Conservation (phyloP, 2,113 vertebrate species). For the Lampris megalopsis region DNA sequence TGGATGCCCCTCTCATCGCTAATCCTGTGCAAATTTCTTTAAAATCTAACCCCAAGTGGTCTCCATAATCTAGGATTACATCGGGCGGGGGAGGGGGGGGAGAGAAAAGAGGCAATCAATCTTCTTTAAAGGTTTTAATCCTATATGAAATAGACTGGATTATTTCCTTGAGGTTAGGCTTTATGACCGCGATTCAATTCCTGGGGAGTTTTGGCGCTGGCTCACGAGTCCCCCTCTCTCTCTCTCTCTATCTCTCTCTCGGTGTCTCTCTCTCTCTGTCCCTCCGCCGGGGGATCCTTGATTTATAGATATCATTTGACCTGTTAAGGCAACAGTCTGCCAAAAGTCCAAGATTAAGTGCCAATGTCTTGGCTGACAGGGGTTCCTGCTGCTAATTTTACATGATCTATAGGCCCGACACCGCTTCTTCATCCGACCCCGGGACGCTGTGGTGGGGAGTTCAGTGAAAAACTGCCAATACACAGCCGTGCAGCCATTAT, state of each 20-base stretch:
- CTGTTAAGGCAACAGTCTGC: slow-evolving; percentile 87
- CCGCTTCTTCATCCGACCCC: slow-evolving; percentile 74
- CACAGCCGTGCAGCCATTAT: slow-evolving; percentile 61
- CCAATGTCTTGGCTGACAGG: slow-evolving; percentile 81
- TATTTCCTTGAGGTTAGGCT: slow-evolving; percentile 79
- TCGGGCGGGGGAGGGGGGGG: slow-evolving; percentile 68
- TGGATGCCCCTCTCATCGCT: slow-evolving; percentile 48
- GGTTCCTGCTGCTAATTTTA: slow-evolving; percentile 85
- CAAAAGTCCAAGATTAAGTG: slow-evolving; percentile 87
- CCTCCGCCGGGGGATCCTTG: slow-evolving; percentile 75
- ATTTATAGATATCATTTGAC: slow-evolving; percentile 88
- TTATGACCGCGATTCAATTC: slow-evolving; percentile 80
- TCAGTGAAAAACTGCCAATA: slow-evolving; percentile 61
- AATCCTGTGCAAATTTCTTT: slow-evolving; percentile 75
- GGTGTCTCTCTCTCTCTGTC: background rate
- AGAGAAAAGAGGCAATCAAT: slow-evolving; percentile 81
- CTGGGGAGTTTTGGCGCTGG: slow-evolving; percentile 65
- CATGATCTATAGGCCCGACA: slow-evolving; percentile 85
- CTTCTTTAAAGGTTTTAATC: slow-evolving; percentile 85
- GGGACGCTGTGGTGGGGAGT: slow-evolving; percentile 52
- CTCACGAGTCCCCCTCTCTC: slow-evolving; percentile 51
- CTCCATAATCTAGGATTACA: slow-evolving; percentile 84
- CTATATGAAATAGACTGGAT: slow-evolving; percentile 85
- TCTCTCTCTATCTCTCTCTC: slow-evolving; percentile 55
- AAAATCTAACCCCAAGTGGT: slow-evolving; percentile 74